phyloP scores from a whole-genome alignment of 2,113 vertebrate species.

The Hystrix cristata region DNA sequence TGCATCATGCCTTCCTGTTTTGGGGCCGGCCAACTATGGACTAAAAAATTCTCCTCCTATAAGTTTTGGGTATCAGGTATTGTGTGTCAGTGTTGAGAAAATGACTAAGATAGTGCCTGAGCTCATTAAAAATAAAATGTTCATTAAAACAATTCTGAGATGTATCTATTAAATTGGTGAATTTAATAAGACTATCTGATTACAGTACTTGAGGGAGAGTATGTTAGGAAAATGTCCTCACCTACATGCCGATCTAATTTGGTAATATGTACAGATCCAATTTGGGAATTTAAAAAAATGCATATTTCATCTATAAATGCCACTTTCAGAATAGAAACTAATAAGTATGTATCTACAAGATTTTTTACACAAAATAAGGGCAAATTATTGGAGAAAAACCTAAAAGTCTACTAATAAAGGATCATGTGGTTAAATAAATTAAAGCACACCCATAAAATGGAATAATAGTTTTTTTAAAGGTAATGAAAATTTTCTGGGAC shows the following conservation, averaged over 20 bases:
- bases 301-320: neutral
- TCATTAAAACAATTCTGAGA: slow-evolving; percentile 1
- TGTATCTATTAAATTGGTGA: neutral
- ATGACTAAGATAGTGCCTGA: neutral
- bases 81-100: neutral
- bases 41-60: neutral
- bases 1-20: neutral
- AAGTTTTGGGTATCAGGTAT: neutral
- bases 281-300: neutral
- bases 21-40: neutral
- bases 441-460: neutral
- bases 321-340: neutral
- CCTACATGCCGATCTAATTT: neutral
- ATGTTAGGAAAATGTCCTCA: neutral
- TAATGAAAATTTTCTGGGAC: neutral
- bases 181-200: neutral
- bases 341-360: neutral
- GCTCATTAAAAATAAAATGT: neutral
- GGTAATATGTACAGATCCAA: neutral
- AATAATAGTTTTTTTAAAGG: neutral
- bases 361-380: neutral
- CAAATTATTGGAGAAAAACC: neutral
- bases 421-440: neutral
- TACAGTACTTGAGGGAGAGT: neutral
- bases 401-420: neutral